These are phyloP conservation scores for Drosophila ogumai DNA, from an alignment of 1,140 invertebrate species.

Conservation along the genomic window DNA sequence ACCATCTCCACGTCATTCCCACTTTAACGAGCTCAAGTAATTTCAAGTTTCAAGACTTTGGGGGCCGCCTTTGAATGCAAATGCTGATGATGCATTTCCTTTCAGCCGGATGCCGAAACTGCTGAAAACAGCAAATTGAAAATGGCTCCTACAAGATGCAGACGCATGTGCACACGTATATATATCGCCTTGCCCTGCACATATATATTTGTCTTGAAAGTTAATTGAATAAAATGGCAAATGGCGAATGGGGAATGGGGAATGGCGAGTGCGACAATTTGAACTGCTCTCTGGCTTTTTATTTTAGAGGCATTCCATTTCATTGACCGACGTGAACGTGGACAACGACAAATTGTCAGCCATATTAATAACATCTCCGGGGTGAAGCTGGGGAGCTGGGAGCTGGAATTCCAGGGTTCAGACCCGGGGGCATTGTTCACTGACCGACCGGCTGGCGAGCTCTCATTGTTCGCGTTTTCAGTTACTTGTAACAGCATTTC, in stretches of 20 bases:
- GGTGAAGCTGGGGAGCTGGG: slow-evolving; percentile 2
- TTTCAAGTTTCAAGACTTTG: slow-evolving; percentile 67
- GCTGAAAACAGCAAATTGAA: slow-evolving; percentile 75
- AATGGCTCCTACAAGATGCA: slow-evolving; percentile 69
- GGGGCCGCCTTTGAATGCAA: slow-evolving; percentile 63
- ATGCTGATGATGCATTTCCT: slow-evolving; percentile 79
- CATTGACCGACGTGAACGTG: slow-evolving; percentile 35
- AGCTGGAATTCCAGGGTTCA: slow-evolving; percentile 4
- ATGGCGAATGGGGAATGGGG: slow-evolving; percentile 36
- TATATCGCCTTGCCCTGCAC: slow-evolving; percentile 3
- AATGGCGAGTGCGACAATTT: slow-evolving; percentile 73
- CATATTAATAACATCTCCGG: slow-evolving; percentile 79
- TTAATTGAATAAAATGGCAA: slow-evolving; percentile 82
- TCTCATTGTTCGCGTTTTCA: slow-evolving; percentile 75
- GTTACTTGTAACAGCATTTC: slow-evolving; percentile 80
- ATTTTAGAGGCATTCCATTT: slow-evolving; percentile 76
- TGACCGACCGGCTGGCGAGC: slow-evolving; percentile 34
- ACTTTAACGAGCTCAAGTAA: slow-evolving; percentile 65
- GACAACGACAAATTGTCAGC: slow-evolving; percentile 78
- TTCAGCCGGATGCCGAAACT: slow-evolving; percentile 60
- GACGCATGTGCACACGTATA: slow-evolving; percentile 17
- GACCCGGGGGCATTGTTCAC: slow-evolving; percentile 57
- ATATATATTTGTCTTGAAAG: slow-evolving; percentile 72
- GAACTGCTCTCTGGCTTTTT: slow-evolving; percentile 69
- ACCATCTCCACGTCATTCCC: slow-evolving; percentile 33